Conservation (phyloP, 2,888 invertebrate genomes). For the Caenorhabditis afra region DNA sequence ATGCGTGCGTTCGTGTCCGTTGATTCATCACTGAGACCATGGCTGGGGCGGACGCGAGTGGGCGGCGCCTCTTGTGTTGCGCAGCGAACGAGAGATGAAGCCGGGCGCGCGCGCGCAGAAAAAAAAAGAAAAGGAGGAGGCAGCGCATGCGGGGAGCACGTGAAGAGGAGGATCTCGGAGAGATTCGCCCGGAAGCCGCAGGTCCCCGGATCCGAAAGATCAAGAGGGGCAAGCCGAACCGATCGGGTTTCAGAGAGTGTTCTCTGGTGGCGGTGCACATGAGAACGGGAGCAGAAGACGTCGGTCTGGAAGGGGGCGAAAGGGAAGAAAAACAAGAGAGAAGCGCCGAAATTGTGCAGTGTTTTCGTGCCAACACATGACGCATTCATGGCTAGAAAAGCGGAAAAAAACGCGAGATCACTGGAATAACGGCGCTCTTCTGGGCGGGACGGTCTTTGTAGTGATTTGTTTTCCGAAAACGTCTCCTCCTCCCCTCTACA, state of each 20-base stretch:
- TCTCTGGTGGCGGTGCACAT: slow-evolving; percentile 15
- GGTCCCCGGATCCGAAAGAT: not conserved
- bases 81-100: slow-evolving; percentile 33
- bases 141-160: slow-evolving; percentile 33
- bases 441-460: not conserved
- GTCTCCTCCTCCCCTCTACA: not conserved
- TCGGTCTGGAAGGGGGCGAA: not conserved
- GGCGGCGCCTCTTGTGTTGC: slow-evolving; percentile 25
- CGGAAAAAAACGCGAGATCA: too few relatives aligned
- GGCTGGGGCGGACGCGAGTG: slow-evolving; percentile 9
- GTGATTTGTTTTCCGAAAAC: not conserved
- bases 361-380: too few relatives aligned
- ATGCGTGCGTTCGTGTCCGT: slow-evolving; percentile 11
- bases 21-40: slow-evolving; percentile 8
- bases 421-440: too few relatives aligned
- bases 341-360: too few relatives aligned
- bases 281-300: not conserved
- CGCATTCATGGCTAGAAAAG: too few relatives aligned
- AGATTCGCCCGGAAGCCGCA: too few relatives aligned
- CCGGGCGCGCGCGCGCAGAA: slow-evolving; percentile 11
- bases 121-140: slow-evolving; percentile 2
- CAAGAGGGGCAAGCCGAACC: not conserved
- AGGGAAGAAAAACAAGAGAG: not conserved
- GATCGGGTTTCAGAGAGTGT: slow-evolving; percentile 13
- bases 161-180: slow-evolving; percentile 18